Evolutionary conservation across 2,797 vertebrate species (phyloP), one percentile per base, ranked within the genome.

Genomic region (Percopsis omiscomaycus): DNA sequence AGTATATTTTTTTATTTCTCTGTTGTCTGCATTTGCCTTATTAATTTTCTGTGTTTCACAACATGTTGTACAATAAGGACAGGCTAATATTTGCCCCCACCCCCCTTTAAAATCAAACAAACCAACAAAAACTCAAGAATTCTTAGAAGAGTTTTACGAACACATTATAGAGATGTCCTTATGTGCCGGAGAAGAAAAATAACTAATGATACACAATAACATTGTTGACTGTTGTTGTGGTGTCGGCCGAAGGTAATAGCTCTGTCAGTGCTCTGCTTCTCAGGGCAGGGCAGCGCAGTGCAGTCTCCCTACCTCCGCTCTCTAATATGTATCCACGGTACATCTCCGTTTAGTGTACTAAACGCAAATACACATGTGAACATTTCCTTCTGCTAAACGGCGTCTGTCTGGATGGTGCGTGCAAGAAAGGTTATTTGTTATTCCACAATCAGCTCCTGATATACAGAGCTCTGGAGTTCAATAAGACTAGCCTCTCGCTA

Each of bases 391-490:
- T n/a, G 30, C 59, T 15, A 15, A 30, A 58, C 37, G 28, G 5
- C 14, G 60, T 49, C 64, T 62, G 22, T 28, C 42, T 49, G 32
- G 30, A 10, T 46, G 58, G 42, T 61, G 28, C 44, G 28, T 22
- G 44, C 55, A 48, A 27, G 11, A 59, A 30, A 10, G 59, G 37
- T 22, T 22, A 22, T 71, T 83, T 74, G 74, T 74, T 68, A 79
- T 75, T 75, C 73, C 69, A 68, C 59, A 29, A 68, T 8, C 28
- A 59, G 50, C 66, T 66, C 78, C 44, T 81, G 68, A 73, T 73
- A 49, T 68, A 59, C 54, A 37, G 32, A 50, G 61, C 51, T 44
- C 58, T 8, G 3, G 55, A 69, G 47, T 71, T 74, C 67, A 67
- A 70, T 76, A 49, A 80, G 51, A 59, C 50, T 66, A 55, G 71